Base-by-base conservation (phyloP, 2,888 invertebrate genomes). In the Oegoconia quadripuncta region DNA sequence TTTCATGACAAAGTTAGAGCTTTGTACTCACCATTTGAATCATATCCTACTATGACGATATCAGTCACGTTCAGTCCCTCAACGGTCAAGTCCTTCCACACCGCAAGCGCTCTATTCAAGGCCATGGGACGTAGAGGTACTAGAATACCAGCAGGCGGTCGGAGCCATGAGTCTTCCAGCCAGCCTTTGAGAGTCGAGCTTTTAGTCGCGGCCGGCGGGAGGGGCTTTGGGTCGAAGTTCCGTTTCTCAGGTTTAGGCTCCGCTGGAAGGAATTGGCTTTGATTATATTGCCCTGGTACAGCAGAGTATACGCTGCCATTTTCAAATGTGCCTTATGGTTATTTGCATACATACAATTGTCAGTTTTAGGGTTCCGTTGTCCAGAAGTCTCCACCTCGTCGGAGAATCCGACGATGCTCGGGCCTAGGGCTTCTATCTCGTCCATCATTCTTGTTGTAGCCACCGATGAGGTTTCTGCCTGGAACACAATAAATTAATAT, bases 131-230 rank as follows among this genome's bases (percentile, higher is more conserved):
- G 45, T n/a, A 87, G 33, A 0, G 88, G 86, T 37, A 88, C 86
- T 46, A 88, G 73, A 47, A 88, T 57, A 0, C 80, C 88, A 1
- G 81, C 75, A 0, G 88, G 88, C 0, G 82, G 73, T 0, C 88
- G 61, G 1, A 83, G 64, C 79, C 84, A 88, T 0, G 77, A 60
- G 68, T 88, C 88, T 42, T 86, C 78, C 0, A 89, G 55, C 79
- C 87, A 88, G 3, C 61, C 59, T 13, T 73, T 63, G 9, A 88
- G 71, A 0, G 79, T 76, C 0, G 74, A 62, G 31, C 71, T 68
- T 40, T 74, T 72, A 48, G 54, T 73, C 14, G 55, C 50, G 0
- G 63, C 57, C 0, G 69, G 64, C 0, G 51, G 35, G n/a, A 3
- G 27, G 4, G 37, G 34, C 14, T 44, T 37, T n/a, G 54, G 34